phyloP scores from a whole-genome alignment of 2,797 vertebrate species.

The Bufotes viridis region DNA sequence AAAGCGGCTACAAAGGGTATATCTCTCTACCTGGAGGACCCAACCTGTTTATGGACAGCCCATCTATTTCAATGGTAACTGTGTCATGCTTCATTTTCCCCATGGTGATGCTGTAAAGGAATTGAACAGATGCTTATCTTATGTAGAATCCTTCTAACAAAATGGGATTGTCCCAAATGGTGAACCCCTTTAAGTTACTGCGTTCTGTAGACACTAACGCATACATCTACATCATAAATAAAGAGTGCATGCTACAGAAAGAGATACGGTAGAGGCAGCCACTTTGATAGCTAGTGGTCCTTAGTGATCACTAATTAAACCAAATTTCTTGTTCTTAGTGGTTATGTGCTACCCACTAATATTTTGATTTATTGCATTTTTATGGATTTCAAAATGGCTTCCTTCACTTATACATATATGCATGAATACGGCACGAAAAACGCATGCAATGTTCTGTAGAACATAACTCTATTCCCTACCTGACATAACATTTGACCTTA shows the following conservation, averaged over 20 bases:
- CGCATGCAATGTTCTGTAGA: not conserved
- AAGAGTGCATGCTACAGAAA: not conserved
- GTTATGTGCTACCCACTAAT: not conserved
- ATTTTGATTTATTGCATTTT: too few relatives aligned
- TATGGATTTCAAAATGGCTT: not conserved
- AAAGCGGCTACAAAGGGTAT: not conserved
- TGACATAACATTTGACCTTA: not conserved
- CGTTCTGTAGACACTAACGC: too few relatives aligned
- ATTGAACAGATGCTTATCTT: not conserved
- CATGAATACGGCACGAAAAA: not conserved
- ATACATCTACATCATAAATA: not conserved
- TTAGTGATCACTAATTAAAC: too few relatives aligned
- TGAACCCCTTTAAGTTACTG: not conserved
- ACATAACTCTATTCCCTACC: not conserved
- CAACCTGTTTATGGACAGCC: not conserved
- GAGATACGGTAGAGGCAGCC: not conserved
- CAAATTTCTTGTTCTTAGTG: not conserved
- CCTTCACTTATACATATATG: not conserved
- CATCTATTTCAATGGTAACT: too few relatives aligned
- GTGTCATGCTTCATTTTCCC: too few relatives aligned
- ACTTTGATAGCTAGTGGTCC: not conserved
- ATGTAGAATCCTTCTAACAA: not conserved
- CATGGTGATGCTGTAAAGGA: too few relatives aligned
- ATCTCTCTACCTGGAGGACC: not conserved
- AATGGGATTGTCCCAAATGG: not conserved